Evolutionary conservation across 2,888 invertebrate genomes (phyloP).

Genomic region (Tromatobia lineatoria): DNA sequence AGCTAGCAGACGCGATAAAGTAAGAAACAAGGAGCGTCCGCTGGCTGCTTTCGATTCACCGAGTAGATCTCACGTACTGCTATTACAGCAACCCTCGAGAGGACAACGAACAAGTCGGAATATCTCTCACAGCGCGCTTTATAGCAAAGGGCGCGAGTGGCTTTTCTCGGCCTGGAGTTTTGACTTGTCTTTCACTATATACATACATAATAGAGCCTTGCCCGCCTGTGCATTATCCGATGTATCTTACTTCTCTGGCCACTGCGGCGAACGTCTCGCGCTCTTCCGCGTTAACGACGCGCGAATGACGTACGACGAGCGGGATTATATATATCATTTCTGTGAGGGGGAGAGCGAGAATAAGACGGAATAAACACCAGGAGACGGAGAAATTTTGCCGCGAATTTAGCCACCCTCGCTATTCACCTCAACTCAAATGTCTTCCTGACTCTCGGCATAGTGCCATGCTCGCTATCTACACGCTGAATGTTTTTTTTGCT

Average conservation of each 20-base stretch:
- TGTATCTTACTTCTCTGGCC: constrained; percentile 69
- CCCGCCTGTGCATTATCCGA: constrained; percentile 59
- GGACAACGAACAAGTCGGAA: constrained; percentile 42
- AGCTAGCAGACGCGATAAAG: constrained; percentile 14
- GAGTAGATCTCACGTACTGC: constrained; percentile 39
- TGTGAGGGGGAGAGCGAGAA: constrained; percentile 35
- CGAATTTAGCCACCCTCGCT: constrained; percentile 66
- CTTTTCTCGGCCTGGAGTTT: constrained; percentile 49
- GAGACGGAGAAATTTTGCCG: constrained; percentile 50
- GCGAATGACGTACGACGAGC: constrained; percentile 72
- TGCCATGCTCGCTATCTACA: not conserved
- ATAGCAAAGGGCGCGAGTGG: constrained; percentile 49
- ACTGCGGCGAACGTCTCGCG: constrained; percentile 60
- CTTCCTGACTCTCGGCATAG: constrained; percentile 16
- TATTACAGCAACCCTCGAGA: constrained; percentile 31
- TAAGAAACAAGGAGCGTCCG: constrained; percentile 27
- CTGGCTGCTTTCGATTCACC: constrained; percentile 13
- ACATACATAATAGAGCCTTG: constrained; percentile 3
- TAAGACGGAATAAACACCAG: constrained; percentile 39
- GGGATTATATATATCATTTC: constrained; percentile 55
- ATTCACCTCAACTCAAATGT: constrained; percentile 21
- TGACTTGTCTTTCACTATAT: constrained; percentile 27
- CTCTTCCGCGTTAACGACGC: constrained; percentile 73
- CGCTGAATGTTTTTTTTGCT: not conserved
- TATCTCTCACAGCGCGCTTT: constrained; percentile 56